Conservation (phyloP, 2,113 vertebrate species). For the Oryzias woworae region DNA sequence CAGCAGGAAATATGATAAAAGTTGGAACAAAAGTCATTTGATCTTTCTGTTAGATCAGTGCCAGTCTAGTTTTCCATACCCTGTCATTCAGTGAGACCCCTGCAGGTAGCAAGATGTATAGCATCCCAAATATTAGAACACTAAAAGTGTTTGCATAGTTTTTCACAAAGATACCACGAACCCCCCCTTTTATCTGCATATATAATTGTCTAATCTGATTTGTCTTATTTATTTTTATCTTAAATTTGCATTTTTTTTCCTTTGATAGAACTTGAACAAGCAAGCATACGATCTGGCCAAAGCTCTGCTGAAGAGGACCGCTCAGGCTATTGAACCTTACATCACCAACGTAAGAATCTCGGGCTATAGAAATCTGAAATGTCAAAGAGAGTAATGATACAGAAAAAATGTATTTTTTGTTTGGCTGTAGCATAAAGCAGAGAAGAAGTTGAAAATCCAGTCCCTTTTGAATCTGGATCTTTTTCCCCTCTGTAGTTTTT, state of each 20-base stretch:
- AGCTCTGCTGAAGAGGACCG: slow-evolving; percentile 96
- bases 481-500: slow-evolving; percentile 83
- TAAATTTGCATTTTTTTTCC: no score
- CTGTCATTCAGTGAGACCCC: slow-evolving; percentile 71
- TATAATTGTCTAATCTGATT: not conserved
- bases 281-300: slow-evolving; percentile 98
- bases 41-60: not conserved
- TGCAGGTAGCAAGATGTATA: slow-evolving; percentile 56
- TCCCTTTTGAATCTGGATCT: not conserved
- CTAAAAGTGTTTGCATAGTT: not conserved
- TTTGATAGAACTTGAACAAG: slow-evolving; percentile 92
- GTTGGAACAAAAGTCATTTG: not conserved
- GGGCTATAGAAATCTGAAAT: slow-evolving; percentile 19
- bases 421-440: no score
- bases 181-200: not conserved
- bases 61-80: slow-evolving; percentile 32
- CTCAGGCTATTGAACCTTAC: slow-evolving; percentile 96
- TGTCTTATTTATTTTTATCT: slow-evolving; percentile 18
- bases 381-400: no score
- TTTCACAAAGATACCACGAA: not conserved
- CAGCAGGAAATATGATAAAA: not conserved
- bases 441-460: not conserved
- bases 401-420: no score
- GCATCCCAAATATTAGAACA: slow-evolving; percentile 22
- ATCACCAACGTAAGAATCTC: slow-evolving; percentile 92